phyloP scores from a whole-genome alignment of 30 jellyfish, hydroid and myxozoan species.

The Hydractinia symbiolongicarpus region DNA sequence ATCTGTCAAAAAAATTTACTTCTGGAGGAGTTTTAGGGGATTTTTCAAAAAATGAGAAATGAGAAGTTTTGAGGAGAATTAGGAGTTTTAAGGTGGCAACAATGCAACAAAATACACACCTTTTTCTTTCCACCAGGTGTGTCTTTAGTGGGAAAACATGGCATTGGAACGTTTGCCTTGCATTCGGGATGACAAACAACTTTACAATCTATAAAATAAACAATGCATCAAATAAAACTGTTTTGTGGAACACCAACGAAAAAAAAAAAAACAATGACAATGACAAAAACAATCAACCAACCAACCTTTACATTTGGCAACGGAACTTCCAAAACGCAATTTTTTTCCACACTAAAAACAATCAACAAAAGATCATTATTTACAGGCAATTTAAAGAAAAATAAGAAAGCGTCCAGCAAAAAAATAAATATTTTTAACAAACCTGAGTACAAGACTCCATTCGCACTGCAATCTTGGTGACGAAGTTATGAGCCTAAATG shows the following conservation, averaged over 20 bases:
- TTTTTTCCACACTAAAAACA: slow-evolving; percentile 78
- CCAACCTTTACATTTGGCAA: slow-evolving; percentile 80
- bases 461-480: slow-evolving; percentile 71
- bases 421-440: slow-evolving; percentile 8
- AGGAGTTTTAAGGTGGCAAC: too few species aligned
- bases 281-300: not conserved
- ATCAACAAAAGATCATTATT: not conserved
- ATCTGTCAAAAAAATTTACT: too few species aligned
- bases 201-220: slow-evolving; percentile 62
- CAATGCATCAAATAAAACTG: not conserved
- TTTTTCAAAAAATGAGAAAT: too few species aligned
- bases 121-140: slow-evolving; percentile 65
- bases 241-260: not conserved
- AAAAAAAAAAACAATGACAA: not conserved
- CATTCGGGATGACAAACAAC: slow-evolving; percentile 93
- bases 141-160: slow-evolving; percentile 87
- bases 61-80: too few species aligned
- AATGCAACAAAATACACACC: not conserved
- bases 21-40: too few species aligned
- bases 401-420: not conserved
- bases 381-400: not conserved
- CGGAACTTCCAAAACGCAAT: slow-evolving; percentile 76
- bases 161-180: slow-evolving; percentile 64
- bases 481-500: slow-evolving; percentile 68
- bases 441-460: slow-evolving; percentile 90